Conservation (phyloP, 2,113 vertebrate species). For the Mirounga angustirostris region DNA sequence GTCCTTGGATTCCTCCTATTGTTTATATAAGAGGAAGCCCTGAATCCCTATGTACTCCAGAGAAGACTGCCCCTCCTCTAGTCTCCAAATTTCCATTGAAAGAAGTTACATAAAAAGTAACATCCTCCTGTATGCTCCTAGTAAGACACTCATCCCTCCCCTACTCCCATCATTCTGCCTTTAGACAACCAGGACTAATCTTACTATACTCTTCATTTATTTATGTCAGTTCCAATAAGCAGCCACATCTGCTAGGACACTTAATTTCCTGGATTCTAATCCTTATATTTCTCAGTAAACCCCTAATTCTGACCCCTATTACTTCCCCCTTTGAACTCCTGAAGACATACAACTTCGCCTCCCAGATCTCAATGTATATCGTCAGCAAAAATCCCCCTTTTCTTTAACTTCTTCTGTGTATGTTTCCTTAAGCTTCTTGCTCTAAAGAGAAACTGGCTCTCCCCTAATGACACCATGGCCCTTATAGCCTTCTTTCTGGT, state of each 20-base stretch:
- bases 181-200: not conserved
- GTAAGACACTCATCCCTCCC: not conserved
- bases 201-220: not conserved
- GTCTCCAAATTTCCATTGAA: not conserved
- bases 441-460: not conserved
- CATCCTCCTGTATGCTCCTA: not conserved
- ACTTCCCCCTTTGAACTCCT: not conserved
- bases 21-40: not conserved
- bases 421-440: not conserved
- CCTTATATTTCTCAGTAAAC: not conserved
- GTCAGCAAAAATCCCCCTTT: not conserved
- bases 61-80: not conserved
- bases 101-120: not conserved
- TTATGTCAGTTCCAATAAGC: not conserved
- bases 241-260: not conserved
- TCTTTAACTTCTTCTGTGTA: not conserved
- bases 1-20: not conserved
- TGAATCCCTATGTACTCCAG: not conserved
- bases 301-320: not conserved
- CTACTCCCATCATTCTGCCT: not conserved
- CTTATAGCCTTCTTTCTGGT: not conserved
- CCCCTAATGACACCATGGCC: not conserved
- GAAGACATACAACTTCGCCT: not conserved
- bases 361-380: not conserved
- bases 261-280: not conserved